Conservation (phyloP, 2,797 vertebrate species). For the Anguilla marmorata region DNA sequence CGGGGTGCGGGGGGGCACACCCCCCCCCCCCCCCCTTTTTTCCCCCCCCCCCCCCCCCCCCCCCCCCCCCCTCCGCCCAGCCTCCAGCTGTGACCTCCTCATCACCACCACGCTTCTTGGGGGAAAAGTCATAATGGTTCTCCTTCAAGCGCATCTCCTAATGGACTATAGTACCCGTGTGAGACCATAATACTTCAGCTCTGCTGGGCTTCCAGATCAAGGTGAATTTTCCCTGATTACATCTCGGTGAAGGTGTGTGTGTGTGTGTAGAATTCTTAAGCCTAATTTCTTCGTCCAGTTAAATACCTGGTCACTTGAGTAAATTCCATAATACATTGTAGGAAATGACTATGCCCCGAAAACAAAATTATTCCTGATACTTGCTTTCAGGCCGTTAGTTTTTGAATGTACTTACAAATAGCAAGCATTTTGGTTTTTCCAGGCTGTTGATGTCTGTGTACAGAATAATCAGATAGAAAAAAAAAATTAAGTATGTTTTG, state of each 20-base stretch:
- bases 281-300: background rate
- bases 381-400: background rate
- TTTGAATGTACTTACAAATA: background rate
- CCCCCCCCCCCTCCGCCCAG: background rate
- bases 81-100: background rate
- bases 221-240: too few relatives aligned
- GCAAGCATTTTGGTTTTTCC: background rate
- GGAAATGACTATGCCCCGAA: background rate
- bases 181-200: background rate
- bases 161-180: background rate
- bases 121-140: background rate
- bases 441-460: background rate
- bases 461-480: too few relatives aligned
- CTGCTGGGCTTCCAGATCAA: background rate
- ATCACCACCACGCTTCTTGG: background rate
- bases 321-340: background rate
- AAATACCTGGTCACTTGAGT: background rate
- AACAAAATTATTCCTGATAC: background rate
- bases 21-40: too few relatives aligned
- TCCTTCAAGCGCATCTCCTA: background rate
- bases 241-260: background rate
- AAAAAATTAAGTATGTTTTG: too few relatives aligned
- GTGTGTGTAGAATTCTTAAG: background rate
- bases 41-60: too few relatives aligned
- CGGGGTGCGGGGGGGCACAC: too few relatives aligned